Conservation (phyloP, 2,888 invertebrate genomes). For the Maniola hyperantus region DNA sequence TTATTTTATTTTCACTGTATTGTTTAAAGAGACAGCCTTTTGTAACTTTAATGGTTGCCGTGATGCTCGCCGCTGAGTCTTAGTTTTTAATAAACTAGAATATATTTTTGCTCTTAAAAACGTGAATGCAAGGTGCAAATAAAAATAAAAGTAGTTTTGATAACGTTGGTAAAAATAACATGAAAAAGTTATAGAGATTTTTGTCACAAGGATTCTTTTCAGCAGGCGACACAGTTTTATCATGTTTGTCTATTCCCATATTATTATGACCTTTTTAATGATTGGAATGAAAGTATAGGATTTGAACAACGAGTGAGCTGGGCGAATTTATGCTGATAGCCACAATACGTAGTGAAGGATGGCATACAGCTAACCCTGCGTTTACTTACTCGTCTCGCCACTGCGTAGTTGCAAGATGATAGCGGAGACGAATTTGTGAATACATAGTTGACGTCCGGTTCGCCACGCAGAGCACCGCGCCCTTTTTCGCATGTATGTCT, state of each 20-base stretch:
- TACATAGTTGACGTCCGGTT: too few relatives aligned
- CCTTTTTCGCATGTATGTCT: too few relatives aligned
- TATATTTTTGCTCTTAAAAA: constrained; percentile 16
- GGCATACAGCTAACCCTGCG: too few relatives aligned
- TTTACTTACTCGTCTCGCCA: too few relatives aligned
- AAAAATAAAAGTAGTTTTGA: neutral
- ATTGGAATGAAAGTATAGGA: neutral
- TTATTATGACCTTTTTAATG: too few relatives aligned
- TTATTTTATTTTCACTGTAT: constrained; percentile 81
- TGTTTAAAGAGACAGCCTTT: constrained; percentile 75
- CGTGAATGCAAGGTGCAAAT: neutral
- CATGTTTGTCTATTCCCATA: neutral
- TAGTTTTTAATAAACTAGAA: constrained; percentile 59
- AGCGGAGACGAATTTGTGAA: too few relatives aligned
- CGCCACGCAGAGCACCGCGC: too few relatives aligned
- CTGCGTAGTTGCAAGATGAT: too few relatives aligned
- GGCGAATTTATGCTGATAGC: too few relatives aligned
- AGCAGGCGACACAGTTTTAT: neutral
- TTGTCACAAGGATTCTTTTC: neutral
- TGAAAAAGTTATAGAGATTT: neutral
- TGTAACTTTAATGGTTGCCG: constrained; percentile 72
- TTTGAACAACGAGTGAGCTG: neutral
- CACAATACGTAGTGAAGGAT: too few relatives aligned
- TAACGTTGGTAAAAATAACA: neutral
- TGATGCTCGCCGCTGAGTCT: constrained; percentile 63